A percentile compares a stretch with the other conserved stretches of the same genome.
Evolutionary conservation across 2,113 vertebrate species (phyloP).

Genomic region (Xyliphius kryptos): DNA sequence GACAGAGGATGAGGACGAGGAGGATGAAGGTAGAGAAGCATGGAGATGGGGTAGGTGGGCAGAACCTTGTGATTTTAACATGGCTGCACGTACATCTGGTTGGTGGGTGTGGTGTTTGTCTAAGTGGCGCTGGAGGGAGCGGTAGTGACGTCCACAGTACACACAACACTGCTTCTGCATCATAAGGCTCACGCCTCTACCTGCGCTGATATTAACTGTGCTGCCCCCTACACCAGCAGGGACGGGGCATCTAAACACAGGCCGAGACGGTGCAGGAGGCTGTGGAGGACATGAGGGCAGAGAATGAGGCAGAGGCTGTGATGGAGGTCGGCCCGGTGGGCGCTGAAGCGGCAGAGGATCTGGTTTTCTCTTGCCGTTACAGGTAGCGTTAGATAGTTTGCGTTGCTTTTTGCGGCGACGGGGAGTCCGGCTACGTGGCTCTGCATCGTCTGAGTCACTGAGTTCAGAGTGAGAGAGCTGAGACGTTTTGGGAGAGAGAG

Average conservation of each 20-base stretch:
- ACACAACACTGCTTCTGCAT: conserved; percentile 60
- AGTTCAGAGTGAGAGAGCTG: conserved; percentile 67
- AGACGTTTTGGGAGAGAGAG: conserved; percentile 67
- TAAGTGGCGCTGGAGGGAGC: conserved; percentile 65
- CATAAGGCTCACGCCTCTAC: conserved; percentile 45
- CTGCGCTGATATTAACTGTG: conserved; percentile 38
- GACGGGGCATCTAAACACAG: conserved; percentile 59
- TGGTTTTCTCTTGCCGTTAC: conserved; percentile 54
- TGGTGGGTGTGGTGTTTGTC: conserved; percentile 70
- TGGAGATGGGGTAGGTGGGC: conserved; percentile 57
- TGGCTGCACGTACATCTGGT: conserved; percentile 59
- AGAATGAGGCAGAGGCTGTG: conserved; percentile 20
- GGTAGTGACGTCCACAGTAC: conserved; percentile 69
- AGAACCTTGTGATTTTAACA: conserved; percentile 47
- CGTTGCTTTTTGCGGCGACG: conserved; percentile 52
- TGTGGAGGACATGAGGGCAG: conserved; percentile 38
- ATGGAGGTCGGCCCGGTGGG: conserved; percentile 33
- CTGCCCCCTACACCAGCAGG: conserved; percentile 40
- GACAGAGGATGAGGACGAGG: conserved; percentile 31
- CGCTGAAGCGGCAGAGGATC: conserved; percentile 38
- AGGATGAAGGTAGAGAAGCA: conserved; percentile 31
- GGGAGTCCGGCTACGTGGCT: conserved; percentile 39
- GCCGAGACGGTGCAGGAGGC: conserved; percentile 40
- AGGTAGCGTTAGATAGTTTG: conserved; percentile 31
- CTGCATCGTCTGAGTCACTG: conserved; percentile 57